Base-by-base conservation (phyloP, 2,113 vertebrate genomes). In the Menura novaehollandiae region DNA sequence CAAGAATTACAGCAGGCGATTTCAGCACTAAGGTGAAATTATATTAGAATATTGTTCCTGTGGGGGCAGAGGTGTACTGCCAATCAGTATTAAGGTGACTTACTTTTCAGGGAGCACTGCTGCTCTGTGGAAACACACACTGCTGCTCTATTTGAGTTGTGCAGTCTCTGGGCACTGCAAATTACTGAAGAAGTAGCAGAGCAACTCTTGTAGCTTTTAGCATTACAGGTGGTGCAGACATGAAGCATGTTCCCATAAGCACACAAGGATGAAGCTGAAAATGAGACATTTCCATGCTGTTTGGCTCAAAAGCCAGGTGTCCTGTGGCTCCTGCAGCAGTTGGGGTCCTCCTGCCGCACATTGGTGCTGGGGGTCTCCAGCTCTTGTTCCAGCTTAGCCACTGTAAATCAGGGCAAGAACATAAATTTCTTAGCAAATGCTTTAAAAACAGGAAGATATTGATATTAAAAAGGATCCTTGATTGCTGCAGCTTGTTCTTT, bases 121-220 rank as follows among this genome's bases (percentile, higher is more conserved):
- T 82, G 74, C n/a, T 73, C 49, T 49, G 26, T 47, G 33, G 19
- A 46, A 52, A 37, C 0, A 1, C 30, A 17, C 0, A 0, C 6
- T 14, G 44, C 18, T 32, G 32, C 46, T 88, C 21, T 6, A 0
- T 19, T 41, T 10, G 27, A 49, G 30, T 24, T 13, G 6, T 26
- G 9, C 26, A 7, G 23, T 35, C 55, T 28, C 49, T 32, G 37
- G 53, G 23, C 33, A 7, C 30, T 49, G 64, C 35, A 59, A 58
- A 43, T 55, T 13, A 19, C 35, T 10, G 52, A n/a, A 35, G 23
- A 24, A 13, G 26, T 1, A 53, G 30, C 39, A 67, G 13, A 77
- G 30, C 15, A 30, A 19, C 27, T 59, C 53, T 6, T 26, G 33
- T 20, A 49, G 51, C 35, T 83, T 68, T 41, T 13, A 47, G 35